phyloP scores from a whole-genome alignment of 2,113 vertebrate species.

The Zapus hudsonius region DNA sequence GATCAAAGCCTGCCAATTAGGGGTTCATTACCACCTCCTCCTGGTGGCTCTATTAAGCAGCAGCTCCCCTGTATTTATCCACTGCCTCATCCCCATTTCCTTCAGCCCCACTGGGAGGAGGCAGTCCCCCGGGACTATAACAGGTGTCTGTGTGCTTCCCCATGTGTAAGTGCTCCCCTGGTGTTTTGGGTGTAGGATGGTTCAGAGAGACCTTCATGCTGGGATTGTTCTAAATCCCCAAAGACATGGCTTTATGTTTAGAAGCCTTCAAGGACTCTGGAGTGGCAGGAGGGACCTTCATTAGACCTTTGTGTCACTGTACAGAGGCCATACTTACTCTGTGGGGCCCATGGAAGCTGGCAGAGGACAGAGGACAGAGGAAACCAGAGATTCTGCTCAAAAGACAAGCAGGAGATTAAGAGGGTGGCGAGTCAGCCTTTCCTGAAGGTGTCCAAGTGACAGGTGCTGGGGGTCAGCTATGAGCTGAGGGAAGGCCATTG shows the following conservation, averaged over 20 bases:
- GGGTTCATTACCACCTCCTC: conserved; percentile 80
- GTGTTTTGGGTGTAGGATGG: not conserved
- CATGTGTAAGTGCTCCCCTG: conserved; percentile 41
- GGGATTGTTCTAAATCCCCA: not conserved
- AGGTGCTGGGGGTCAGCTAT: not conserved
- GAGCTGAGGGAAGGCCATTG: not conserved
- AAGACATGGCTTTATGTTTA: not conserved
- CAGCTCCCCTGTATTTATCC: conserved; percentile 60
- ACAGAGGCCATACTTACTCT: not conserved
- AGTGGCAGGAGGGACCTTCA: not conserved
- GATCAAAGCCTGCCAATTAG: conserved; percentile 86
- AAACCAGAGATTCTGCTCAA: not conserved
- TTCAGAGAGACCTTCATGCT: not conserved
- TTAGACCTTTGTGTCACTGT: not conserved
- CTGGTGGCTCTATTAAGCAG: conserved; percentile 52
- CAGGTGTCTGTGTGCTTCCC: conserved; percentile 48
- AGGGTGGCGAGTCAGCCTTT: not conserved
- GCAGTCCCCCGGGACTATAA: not conserved
- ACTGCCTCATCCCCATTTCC: not conserved
- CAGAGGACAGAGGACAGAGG: not conserved
- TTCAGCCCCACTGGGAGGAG: conserved; percentile 9
- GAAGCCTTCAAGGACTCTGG: not conserved
- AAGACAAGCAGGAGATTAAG: not conserved
- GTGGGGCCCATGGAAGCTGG: too few relatives aligned
- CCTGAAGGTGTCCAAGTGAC: not conserved